These are phyloP conservation scores for Clunio marinus DNA, from an alignment of 2,888 invertebrate genomes.

Conservation along the genomic window DNA sequence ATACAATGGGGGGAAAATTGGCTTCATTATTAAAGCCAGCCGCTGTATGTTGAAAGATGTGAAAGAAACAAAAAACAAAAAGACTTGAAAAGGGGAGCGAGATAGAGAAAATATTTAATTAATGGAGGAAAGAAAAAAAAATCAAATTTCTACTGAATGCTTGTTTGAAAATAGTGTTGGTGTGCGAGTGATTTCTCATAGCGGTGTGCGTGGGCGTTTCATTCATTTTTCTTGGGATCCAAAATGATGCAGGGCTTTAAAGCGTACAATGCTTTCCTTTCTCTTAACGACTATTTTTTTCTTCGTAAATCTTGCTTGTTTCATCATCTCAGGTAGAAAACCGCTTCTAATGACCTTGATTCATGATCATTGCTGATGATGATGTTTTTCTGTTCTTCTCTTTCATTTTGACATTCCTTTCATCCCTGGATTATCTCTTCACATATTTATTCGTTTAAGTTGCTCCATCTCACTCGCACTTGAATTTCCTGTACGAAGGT, in stretches of 20 bases:
- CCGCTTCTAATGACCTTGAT: conserved; percentile 3
- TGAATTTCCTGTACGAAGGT: conserved; percentile 26
- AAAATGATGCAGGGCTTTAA: neutral
- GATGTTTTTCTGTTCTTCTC: neutral
- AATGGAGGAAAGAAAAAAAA: conserved; percentile 7
- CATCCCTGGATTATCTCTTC: neutral
- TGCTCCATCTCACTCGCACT: conserved; percentile 17
- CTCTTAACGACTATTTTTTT: neutral
- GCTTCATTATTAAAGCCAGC: too few relatives aligned
- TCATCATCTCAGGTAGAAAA: too few relatives aligned
- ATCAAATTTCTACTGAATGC: conserved; percentile 15
- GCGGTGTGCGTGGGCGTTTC: conserved; percentile 33
- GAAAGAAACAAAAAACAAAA: neutral
- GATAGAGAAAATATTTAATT: neutral
- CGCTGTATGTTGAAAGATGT: neutral
- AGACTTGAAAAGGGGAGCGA: neutral
- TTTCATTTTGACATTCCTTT: neutral
- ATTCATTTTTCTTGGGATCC: conserved; percentile 31
- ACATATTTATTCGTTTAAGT: neutral
- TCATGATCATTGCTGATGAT: neutral
- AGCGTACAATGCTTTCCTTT: neutral
- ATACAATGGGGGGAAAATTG: neutral
- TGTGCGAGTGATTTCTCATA: conserved; percentile 2
- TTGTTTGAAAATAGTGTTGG: neutral
- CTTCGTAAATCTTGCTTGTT: neutral